These are phyloP conservation scores for Anagrus nilaparvatae DNA, from an alignment of 1,140 invertebrate species.

Conservation along the genomic window DNA sequence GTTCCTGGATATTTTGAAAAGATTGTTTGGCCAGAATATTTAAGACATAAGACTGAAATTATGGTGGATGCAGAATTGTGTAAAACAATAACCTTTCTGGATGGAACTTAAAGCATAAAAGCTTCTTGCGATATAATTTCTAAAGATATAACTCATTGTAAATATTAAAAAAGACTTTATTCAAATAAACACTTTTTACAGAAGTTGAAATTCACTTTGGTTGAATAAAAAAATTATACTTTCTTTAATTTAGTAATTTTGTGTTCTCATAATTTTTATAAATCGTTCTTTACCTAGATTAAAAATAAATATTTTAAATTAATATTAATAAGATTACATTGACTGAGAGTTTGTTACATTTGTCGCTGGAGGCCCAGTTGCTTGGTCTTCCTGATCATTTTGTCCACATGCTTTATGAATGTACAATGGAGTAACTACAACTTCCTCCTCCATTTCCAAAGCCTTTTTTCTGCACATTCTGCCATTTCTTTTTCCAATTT, in stretches of 20 bases:
- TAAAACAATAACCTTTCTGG: constrained; percentile 28
- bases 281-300: too few species aligned
- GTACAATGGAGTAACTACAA: constrained; percentile 81
- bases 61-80: constrained; percentile 20
- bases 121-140: constrained; percentile 27
- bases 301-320: too few species aligned
- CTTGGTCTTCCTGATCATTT: constrained; percentile 52
- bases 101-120: constrained; percentile 26
- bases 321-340: too few species aligned
- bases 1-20: constrained; percentile 68
- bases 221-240: too few species aligned
- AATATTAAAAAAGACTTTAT: too few species aligned
- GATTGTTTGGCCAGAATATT: constrained; percentile 66
- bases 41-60: constrained; percentile 32
- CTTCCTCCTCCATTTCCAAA: constrained; percentile 87
- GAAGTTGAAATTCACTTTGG: too few species aligned
- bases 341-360: constrained; percentile 40
- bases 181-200: too few species aligned
- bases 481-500: constrained; percentile 82
- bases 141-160: too few species aligned
- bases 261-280: too few species aligned
- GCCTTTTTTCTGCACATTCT: constrained; percentile 77
- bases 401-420: constrained; percentile 59
- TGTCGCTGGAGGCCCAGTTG: constrained; percentile 41
- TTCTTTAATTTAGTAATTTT: too few species aligned